Evolutionary conservation across 2,797 vertebrate genomes (phyloP).

Genomic region (Mionectes olivaceus): DNA sequence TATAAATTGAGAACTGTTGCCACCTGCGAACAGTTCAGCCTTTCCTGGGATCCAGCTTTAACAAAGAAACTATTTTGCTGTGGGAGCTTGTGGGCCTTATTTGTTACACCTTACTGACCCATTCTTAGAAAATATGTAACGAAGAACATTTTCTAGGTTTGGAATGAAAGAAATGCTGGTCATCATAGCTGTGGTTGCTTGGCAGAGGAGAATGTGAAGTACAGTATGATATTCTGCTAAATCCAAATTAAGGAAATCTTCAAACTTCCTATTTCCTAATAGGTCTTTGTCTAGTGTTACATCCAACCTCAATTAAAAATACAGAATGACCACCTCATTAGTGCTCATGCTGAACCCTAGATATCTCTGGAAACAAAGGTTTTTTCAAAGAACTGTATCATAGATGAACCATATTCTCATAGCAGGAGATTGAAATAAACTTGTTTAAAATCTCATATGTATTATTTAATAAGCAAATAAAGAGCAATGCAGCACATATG

Average conservation of each 20-base stretch:
- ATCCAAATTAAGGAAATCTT: neutral
- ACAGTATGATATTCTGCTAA: neutral
- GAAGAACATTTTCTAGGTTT: neutral
- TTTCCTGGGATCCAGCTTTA: neutral
- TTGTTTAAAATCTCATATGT: neutral
- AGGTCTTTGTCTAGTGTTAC: neutral
- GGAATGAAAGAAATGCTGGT: neutral
- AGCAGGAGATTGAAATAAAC: neutral
- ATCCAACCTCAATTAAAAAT: neutral
- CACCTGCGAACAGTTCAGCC: neutral
- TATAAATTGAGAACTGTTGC: neutral
- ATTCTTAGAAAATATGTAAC: neutral
- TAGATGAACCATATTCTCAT: neutral
- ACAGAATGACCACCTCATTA: neutral
- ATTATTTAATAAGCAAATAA: neutral
- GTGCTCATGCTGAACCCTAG: neutral
- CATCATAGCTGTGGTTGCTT: neutral
- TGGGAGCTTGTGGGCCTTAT: neutral
- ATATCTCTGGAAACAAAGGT: neutral
- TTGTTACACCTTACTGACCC: neutral
- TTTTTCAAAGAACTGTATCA: neutral
- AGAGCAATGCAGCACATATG: neutral
- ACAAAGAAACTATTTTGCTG: conserved; percentile 10
- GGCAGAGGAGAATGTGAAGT: neutral
- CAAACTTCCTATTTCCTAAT: neutral